These are phyloP conservation scores for Aleiodes sp. DNA, from an alignment of 1,140 invertebrate species.

Conservation along the genomic window DNA sequence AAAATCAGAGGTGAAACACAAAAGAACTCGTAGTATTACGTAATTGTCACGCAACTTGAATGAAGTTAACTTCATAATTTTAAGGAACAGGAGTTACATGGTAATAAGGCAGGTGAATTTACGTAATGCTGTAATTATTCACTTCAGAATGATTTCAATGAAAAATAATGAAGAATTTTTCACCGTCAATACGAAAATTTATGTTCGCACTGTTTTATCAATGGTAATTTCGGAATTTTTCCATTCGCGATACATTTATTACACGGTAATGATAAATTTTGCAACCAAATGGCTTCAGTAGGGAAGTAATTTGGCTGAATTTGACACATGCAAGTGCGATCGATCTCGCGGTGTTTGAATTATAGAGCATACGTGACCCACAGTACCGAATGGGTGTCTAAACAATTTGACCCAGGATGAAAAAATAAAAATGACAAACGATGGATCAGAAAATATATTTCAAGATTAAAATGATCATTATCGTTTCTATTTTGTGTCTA, in stretches of 20 bases:
- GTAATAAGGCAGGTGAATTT: too few species aligned
- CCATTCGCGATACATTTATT: neutral
- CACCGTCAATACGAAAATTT: too few species aligned
- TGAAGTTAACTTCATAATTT: neutral
- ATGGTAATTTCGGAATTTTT: too few species aligned
- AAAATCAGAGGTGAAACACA: neutral
- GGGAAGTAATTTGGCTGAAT: neutral
- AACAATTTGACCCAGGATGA: neutral
- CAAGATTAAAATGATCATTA: neutral
- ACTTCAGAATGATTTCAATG: too few species aligned
- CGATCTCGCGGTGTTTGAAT: neutral
- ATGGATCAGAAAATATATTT: neutral
- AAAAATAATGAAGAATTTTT: too few species aligned
- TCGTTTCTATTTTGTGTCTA: too few species aligned
- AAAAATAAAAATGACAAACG: neutral
- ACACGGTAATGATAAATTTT: neutral
- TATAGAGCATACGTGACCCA: neutral
- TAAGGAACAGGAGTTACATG: too few species aligned
- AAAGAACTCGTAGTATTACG: slow-evolving; percentile 7
- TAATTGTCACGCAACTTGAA: neutral
- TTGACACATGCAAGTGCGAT: slow-evolving; percentile 11
- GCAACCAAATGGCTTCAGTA: neutral
- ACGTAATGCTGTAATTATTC: too few species aligned
- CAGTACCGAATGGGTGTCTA: neutral
- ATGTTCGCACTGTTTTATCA: too few species aligned